A percentile compares a stretch with the other conserved stretches of the same genome.
phyloP scores from a whole-genome alignment of 2,113 vertebrate species.

The Oceanites oceanicus region DNA sequence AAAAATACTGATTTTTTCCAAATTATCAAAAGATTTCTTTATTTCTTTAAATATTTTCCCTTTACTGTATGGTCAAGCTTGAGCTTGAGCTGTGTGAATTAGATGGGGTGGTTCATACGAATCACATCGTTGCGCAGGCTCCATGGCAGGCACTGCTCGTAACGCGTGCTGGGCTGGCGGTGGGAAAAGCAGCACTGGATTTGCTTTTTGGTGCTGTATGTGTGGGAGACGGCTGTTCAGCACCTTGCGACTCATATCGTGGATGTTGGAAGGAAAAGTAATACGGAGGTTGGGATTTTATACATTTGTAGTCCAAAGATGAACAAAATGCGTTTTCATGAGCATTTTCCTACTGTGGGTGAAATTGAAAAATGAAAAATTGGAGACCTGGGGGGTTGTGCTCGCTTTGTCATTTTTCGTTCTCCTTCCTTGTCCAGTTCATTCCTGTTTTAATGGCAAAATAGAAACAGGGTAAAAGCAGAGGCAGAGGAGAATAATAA shows the following conservation, averaged over 20 bases:
- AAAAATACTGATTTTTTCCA: neutral
- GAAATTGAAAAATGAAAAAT: slow-evolving; percentile 34
- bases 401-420: neutral
- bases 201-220: neutral
- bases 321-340: neutral
- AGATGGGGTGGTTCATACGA: neutral
- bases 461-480: neutral
- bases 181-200: neutral
- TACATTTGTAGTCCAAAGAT: neutral
- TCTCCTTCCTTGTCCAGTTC: neutral
- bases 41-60: neutral
- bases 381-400: neutral
- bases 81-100: neutral
- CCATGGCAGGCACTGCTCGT: accelerated
- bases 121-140: neutral
- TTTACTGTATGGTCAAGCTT: neutral
- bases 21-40: neutral
- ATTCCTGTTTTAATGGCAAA: neutral
- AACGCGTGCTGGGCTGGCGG: neutral
- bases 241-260: accelerated
- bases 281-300: neutral
- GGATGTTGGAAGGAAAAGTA: neutral
- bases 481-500: neutral
- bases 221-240: neutral
- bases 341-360: neutral